Conservation (phyloP, 2,113 vertebrate genomes). For the Crotalus helleri region DNA sequence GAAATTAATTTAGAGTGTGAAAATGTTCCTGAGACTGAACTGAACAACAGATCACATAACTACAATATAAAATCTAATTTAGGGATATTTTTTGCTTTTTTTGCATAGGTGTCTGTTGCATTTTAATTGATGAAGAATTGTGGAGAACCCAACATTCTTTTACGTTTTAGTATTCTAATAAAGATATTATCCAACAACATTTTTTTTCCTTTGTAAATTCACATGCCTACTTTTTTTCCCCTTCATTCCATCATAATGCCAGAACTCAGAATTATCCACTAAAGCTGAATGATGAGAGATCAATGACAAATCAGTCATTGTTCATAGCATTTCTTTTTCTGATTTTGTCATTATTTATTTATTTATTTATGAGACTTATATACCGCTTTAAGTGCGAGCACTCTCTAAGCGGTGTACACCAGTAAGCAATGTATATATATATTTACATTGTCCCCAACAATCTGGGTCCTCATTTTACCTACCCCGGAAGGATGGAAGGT, state of each 20-base stretch:
- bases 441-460: too few relatives aligned
- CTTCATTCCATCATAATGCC: neutral
- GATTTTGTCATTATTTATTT: neutral
- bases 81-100: neutral
- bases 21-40: neutral
- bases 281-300: neutral
- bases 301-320: neutral
- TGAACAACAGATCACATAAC: neutral
- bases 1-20: neutral
- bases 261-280: neutral
- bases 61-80: neutral
- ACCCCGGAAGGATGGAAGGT: too few relatives aligned
- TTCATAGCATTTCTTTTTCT: neutral
- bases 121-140: neutral
- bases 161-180: neutral
- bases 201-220: neutral
- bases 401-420: too few relatives aligned
- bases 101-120: neutral
- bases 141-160: neutral
- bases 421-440: too few relatives aligned
- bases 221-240: neutral
- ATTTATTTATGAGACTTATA: too few relatives aligned
- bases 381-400: too few relatives aligned
- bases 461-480: too few relatives aligned
- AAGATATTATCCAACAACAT: neutral